Conservation (phyloP, 2,797 vertebrate genomes). For the Acanthiza pusilla region DNA sequence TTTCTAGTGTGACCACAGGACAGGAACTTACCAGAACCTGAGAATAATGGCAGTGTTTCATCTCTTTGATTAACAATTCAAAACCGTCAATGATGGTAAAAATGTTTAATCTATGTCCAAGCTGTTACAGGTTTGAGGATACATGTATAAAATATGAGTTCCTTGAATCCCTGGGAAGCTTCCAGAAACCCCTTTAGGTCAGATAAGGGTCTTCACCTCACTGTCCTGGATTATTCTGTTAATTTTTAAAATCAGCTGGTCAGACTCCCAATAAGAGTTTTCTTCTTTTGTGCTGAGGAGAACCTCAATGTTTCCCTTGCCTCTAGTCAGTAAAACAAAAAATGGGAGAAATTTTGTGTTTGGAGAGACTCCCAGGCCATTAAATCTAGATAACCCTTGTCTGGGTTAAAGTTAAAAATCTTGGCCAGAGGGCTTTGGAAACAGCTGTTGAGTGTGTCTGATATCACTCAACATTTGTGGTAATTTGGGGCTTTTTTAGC, state of each 20-base stretch:
- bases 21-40: not conserved
- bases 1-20: not conserved
- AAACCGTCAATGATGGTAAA: not conserved
- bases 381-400: not conserved
- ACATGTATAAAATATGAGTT: not conserved
- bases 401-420: not conserved
- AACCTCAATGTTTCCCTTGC: not conserved
- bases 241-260: not conserved
- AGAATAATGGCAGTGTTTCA: not conserved
- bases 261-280: not conserved
- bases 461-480: not conserved
- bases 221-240: not conserved
- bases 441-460: not conserved
- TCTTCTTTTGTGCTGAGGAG: not conserved
- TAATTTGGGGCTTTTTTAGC: not conserved
- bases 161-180: fast-evolving
- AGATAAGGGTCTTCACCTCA: not conserved
- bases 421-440: not conserved
- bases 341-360: not conserved
- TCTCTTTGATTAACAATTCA: not conserved
- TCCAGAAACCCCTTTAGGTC: not conserved
- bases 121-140: not conserved
- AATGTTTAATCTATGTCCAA: not conserved
- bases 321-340: not conserved
- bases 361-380: not conserved